These are phyloP conservation scores for Paramormyrops kingsleyae DNA, from an alignment of 2,113 vertebrate genomes.

Conservation along the genomic window DNA sequence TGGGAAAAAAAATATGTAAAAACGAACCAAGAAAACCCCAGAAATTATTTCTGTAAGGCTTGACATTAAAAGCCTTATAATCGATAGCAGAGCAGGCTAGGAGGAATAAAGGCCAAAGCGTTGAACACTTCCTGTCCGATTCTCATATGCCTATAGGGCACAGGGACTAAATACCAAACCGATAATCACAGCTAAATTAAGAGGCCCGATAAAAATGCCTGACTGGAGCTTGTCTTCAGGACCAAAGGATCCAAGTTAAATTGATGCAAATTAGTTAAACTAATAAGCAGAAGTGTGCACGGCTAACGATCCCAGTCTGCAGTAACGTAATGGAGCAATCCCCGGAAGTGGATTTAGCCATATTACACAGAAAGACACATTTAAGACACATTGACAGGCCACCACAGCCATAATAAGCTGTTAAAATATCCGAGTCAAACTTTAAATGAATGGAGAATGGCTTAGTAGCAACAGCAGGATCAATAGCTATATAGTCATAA, in stretches of 20 bases:
- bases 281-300: neutral
- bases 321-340: neutral
- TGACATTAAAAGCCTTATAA: conserved; percentile 9
- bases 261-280: neutral
- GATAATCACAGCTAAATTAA: neutral
- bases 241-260: neutral
- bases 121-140: neutral
- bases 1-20: neutral
- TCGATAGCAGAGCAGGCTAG: neutral
- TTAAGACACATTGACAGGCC: neutral
- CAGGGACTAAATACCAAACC: neutral
- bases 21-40: neutral
- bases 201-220: neutral
- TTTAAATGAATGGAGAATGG: neutral
- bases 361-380: neutral
- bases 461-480: neutral
- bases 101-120: neutral
- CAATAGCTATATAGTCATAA: neutral
- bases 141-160: neutral
- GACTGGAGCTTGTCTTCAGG: neutral
- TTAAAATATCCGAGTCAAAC: neutral
- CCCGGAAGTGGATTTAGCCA: neutral
- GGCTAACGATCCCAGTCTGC: neutral
- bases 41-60: conserved; percentile 1
- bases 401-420: neutral